phyloP scores from a whole-genome alignment of 2,888 invertebrate species.

The Patella pellucida region DNA sequence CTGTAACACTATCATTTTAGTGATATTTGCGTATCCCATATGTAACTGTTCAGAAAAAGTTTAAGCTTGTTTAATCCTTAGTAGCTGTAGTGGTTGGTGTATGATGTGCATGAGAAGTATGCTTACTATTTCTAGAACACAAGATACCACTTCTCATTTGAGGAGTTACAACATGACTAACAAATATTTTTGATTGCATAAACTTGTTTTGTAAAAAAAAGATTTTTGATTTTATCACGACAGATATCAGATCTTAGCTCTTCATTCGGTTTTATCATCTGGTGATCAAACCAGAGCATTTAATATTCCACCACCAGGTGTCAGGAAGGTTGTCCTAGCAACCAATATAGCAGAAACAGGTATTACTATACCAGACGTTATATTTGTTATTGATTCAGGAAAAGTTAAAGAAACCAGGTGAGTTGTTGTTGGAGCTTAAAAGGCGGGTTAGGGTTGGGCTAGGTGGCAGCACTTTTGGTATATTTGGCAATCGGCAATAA shows the following conservation, averaged over 20 bases:
- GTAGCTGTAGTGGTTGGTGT: too few relatives aligned
- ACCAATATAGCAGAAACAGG: conserved; percentile 70
- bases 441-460: too few relatives aligned
- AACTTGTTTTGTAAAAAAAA: background rate
- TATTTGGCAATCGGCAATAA: too few relatives aligned
- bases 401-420: conserved; percentile 68
- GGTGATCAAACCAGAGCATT: conserved; percentile 65
- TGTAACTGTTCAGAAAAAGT: too few relatives aligned
- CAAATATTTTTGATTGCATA: background rate
- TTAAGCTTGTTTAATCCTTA: too few relatives aligned
- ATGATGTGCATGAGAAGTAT: too few relatives aligned
- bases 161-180: background rate
- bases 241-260: conserved; percentile 62
- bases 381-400: conserved; percentile 68
- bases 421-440: background rate
- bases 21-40: too few relatives aligned
- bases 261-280: conserved; percentile 68
- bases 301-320: conserved; percentile 53
- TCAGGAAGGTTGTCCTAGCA: conserved; percentile 66
- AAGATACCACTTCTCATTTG: too few relatives aligned
- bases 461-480: too few relatives aligned
- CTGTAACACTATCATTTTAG: too few relatives aligned
- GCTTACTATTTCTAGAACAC: too few relatives aligned
- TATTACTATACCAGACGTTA: conserved; percentile 69
- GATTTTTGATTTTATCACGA: conserved; percentile 16